These are phyloP conservation scores for Alethe diademata DNA, from an alignment of 2,113 vertebrate genomes.

Conservation along the genomic window DNA sequence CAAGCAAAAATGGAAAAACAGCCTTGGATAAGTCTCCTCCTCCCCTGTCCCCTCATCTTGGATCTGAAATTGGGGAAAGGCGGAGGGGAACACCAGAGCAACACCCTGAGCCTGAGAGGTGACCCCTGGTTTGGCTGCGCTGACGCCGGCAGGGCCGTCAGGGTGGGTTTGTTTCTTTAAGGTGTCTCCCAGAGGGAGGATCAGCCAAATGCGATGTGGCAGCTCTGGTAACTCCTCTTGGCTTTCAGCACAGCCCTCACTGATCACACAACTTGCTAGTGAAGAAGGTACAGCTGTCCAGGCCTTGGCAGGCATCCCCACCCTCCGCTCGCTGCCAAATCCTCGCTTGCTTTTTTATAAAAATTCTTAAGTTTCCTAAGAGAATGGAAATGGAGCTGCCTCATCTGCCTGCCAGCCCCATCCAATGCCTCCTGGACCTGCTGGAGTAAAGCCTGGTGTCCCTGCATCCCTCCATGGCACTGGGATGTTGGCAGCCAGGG, in stretches of 20 bases:
- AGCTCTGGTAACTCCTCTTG: constrained; percentile 63
- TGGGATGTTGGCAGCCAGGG: background rate
- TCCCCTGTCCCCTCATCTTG: background rate
- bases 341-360: background rate
- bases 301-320: constrained; percentile 43
- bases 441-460: background rate
- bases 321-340: background rate
- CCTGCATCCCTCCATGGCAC: background rate
- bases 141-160: background rate
- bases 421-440: background rate
- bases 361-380: background rate
- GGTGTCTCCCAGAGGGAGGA: constrained; percentile 54
- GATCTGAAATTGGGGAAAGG: background rate
- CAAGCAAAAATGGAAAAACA: background rate
- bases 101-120: background rate
- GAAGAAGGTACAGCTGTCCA: constrained; percentile 69
- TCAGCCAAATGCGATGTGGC: constrained; percentile 52
- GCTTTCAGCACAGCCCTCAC: background rate
- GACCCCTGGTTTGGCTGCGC: background rate
- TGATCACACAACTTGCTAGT: constrained; percentile 48
- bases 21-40: background rate
- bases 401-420: background rate
- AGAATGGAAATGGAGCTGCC: background rate
- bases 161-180: constrained; percentile 60
- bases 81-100: rapidly evolving